These are phyloP conservation scores for Sinonovacula constricta DNA, from an alignment of 1,140 invertebrate species.

Conservation along the genomic window DNA sequence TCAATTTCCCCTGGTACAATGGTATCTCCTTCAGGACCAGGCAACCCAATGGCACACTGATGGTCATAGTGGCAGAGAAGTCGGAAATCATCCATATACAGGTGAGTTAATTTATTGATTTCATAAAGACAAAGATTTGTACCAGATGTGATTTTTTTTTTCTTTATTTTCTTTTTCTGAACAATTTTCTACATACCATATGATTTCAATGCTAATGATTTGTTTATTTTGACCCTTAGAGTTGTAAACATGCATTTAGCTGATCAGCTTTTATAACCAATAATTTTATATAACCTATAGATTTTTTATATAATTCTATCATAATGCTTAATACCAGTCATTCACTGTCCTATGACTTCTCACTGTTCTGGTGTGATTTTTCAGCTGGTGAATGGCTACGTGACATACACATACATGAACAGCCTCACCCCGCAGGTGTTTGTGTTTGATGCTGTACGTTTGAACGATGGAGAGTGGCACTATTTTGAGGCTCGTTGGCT, in stretches of 20 bases:
- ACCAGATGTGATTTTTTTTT: too few relatives aligned
- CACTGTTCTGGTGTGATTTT: too few relatives aligned
- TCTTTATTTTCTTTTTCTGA: too few relatives aligned
- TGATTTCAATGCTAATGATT: too few relatives aligned
- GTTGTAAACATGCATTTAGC: too few relatives aligned
- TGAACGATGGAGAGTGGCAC: conserved; percentile 88
- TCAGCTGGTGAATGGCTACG: conserved; percentile 85
- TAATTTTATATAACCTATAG: too few relatives aligned
- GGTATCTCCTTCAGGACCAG: conserved; percentile 90
- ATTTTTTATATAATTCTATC: too few relatives aligned
- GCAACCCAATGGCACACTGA: conserved; percentile 85
- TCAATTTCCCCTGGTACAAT: conserved; percentile 91
- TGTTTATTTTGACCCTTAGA: too few relatives aligned
- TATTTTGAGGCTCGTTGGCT: conserved; percentile 92
- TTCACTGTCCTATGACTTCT: too few relatives aligned
- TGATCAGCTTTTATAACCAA: too few relatives aligned
- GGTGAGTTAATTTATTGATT: conserved; percentile 74
- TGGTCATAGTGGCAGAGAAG: conserved; percentile 90
- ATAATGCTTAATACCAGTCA: too few relatives aligned
- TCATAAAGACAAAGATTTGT: conserved; percentile 1
- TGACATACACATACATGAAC: conserved; percentile 76
- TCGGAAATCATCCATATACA: conserved; percentile 85
- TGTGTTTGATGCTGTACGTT: conserved; percentile 64
- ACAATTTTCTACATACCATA: too few relatives aligned
- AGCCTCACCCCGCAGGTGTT: conserved; percentile 41